A percentile compares a stretch with the other conserved stretches of the same genome.
phyloP scores from a whole-genome alignment of 2,888 invertebrate species.

The Hydropsyche betteni region DNA sequence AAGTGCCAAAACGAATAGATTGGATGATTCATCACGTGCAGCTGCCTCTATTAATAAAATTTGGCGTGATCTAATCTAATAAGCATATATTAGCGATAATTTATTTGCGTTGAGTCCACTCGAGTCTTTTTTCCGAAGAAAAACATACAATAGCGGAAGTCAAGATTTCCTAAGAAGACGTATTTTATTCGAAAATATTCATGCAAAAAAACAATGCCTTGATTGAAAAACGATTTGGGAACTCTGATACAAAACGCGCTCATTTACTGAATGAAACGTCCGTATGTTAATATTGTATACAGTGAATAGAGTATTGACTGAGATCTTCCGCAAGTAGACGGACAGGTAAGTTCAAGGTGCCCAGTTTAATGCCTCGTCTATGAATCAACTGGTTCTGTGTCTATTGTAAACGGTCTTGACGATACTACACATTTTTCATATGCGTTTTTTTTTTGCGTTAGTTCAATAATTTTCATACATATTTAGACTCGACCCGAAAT shows the following conservation, averaged over 20 bases:
- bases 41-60: slow-evolving; percentile 29
- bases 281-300: slow-evolving; percentile 21
- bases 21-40: slow-evolving; percentile 30
- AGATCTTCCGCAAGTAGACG: slow-evolving; percentile 19
- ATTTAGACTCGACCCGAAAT: slow-evolving; percentile 6
- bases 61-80: slow-evolving; percentile 28
- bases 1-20: slow-evolving; percentile 10
- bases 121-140: neutral
- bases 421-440: slow-evolving; percentile 28
- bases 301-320: slow-evolving; percentile 31
- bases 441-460: slow-evolving; percentile 9
- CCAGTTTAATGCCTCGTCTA: slow-evolving; percentile 31
- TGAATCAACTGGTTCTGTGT: slow-evolving; percentile 31
- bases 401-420: neutral
- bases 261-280: slow-evolving; percentile 19
- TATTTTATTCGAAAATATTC: neutral
- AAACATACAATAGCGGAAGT: slow-evolving; percentile 7
- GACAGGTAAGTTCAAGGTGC: slow-evolving; percentile 35
- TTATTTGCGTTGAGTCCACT: too few relatives aligned
- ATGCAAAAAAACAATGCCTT: slow-evolving; percentile 4
- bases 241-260: neutral
- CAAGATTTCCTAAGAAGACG: neutral
- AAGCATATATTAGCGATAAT: slow-evolving; percentile 13
- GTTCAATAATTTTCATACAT: slow-evolving; percentile 22
- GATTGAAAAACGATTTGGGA: neutral